Evolutionary conservation across 2,113 vertebrate genomes (phyloP).

Genomic region (Pontoporia blainvillei): DNA sequence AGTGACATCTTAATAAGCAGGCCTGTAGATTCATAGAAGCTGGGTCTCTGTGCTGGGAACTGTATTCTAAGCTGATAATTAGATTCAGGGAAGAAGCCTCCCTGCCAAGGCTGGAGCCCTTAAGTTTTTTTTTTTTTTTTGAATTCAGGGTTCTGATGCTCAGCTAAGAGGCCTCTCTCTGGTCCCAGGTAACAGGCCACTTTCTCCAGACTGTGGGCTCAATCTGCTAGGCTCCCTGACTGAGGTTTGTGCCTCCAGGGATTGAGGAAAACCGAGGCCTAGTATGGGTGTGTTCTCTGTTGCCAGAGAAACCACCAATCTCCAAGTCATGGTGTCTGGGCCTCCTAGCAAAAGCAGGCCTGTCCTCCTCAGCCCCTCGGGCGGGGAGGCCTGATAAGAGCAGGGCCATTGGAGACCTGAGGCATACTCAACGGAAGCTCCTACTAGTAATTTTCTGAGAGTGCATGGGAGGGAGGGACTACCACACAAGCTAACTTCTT

Average conservation of each 20-base stretch:
- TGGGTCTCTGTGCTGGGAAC: neutral
- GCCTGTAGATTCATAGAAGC: slow-evolving; percentile 27
- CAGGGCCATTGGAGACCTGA: neutral
- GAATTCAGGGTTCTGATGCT: neutral
- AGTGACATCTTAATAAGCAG: slow-evolving; percentile 51
- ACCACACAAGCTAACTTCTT: neutral
- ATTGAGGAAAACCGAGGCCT: neutral
- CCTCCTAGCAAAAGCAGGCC: neutral
- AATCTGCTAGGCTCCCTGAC: neutral
- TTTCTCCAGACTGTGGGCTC: neutral
- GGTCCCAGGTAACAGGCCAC: neutral
- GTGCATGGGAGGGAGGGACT: neutral
- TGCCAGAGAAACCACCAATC: neutral
- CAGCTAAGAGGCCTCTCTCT: neutral
- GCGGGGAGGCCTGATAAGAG: neutral
- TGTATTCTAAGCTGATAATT: neutral
- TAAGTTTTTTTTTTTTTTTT: neutral
- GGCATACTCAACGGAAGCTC: neutral
- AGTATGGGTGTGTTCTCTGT: neutral
- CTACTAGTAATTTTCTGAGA: neutral
- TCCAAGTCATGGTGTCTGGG: neutral
- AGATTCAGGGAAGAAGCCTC: neutral
- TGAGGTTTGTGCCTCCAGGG: neutral
- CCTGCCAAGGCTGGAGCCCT: neutral
- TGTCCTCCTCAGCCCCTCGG: too few species aligned